phyloP scores from a whole-genome alignment of 2,797 vertebrate species.

The Cuculus canorus region DNA sequence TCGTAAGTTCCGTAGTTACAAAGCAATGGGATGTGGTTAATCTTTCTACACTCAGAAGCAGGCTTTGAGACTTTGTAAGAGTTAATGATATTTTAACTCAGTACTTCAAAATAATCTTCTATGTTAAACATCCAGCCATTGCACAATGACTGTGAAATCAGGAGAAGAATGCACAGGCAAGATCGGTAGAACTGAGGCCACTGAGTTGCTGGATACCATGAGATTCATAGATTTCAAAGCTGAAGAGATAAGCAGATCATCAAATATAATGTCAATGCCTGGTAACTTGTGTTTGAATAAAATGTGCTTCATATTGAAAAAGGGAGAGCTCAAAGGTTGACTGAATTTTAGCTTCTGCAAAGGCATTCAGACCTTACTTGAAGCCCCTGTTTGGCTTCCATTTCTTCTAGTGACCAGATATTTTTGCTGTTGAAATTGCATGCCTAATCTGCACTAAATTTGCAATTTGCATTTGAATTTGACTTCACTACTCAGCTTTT shows the following conservation, averaged over 20 bases:
- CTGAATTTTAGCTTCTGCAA: neutral
- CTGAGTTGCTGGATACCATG: neutral
- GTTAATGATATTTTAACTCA: neutral
- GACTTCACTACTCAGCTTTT: neutral
- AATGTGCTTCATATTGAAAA: neutral
- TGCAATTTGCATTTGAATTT: slow-evolving; percentile 6
- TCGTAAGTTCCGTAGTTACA: neutral
- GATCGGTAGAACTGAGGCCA: neutral
- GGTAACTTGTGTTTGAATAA: neutral
- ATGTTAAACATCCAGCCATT: neutral
- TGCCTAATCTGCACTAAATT: neutral
- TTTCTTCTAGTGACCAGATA: neutral
- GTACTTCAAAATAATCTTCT: neutral
- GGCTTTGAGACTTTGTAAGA: neutral
- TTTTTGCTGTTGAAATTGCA: neutral
- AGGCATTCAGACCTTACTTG: neutral
- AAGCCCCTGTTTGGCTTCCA: neutral
- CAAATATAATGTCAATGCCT: neutral
- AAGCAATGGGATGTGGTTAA: neutral
- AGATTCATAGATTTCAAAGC: neutral
- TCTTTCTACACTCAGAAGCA: neutral
- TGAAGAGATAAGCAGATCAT: neutral
- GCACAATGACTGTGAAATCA: neutral
- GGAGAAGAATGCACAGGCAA: neutral
- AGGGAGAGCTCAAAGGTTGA: neutral